Evolutionary conservation across 2,888 invertebrate species (phyloP).

Genomic region (Synergus gifuensis): DNA sequence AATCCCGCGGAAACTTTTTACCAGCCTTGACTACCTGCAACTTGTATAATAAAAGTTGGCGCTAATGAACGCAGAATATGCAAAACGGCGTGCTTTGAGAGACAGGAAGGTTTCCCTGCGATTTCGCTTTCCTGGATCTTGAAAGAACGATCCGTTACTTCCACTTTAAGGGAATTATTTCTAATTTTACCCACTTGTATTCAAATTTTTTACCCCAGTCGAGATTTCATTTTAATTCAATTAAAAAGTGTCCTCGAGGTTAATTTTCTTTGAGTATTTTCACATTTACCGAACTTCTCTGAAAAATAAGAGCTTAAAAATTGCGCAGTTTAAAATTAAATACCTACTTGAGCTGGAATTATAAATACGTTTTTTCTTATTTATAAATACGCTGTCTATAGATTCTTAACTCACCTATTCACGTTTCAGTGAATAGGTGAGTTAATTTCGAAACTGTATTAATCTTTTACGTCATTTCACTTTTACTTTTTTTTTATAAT

Average conservation of each 20-base stretch:
- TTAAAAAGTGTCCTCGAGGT: background rate
- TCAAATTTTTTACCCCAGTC: background rate
- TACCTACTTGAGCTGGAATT: too few species aligned
- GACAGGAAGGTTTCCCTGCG: constrained; percentile 23
- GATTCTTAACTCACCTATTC: too few species aligned
- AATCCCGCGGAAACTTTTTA: constrained; percentile 43
- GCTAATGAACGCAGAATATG: constrained; percentile 62
- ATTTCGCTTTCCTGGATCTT: constrained; percentile 15
- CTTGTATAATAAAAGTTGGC: constrained; percentile 51
- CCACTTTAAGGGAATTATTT: background rate
- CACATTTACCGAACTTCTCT: background rate
- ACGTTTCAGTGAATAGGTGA: too few species aligned
- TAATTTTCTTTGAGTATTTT: background rate
- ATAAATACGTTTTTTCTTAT: too few species aligned
- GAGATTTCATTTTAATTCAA: background rate
- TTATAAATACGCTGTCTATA: too few species aligned
- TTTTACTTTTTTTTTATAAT: background rate
- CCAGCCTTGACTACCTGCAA: constrained; percentile 47
- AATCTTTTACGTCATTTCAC: too few species aligned
- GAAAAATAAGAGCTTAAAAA: background rate
- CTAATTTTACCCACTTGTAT: background rate
- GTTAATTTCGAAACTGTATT: too few species aligned
- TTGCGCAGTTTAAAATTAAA: background rate
- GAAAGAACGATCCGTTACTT: background rate
- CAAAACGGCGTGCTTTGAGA: constrained; percentile 55